These are phyloP conservation scores for Tyria jacobaeae DNA, from an alignment of 2,888 invertebrate species.

Conservation along the genomic window DNA sequence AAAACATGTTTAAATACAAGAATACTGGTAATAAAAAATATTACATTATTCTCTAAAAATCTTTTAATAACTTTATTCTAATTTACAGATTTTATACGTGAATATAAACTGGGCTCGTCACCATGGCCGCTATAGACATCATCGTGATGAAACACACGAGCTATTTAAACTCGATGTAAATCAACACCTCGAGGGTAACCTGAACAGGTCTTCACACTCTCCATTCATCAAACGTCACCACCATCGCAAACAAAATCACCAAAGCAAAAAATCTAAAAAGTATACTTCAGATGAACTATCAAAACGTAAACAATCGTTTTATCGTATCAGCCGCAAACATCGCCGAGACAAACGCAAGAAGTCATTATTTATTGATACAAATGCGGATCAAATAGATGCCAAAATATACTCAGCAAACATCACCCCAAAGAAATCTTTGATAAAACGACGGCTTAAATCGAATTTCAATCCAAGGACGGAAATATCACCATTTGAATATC, in stretches of 20 bases:
- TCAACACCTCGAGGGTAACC: background rate
- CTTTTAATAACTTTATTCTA: too few species aligned
- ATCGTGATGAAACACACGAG: background rate
- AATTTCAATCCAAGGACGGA: background rate
- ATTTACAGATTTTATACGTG: conserved; percentile 12
- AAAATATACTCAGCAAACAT: too few species aligned
- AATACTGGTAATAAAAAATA: too few species aligned
- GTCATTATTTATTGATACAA: too few species aligned
- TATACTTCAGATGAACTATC: background rate
- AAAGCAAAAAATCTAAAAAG: background rate
- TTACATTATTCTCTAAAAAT: too few species aligned
- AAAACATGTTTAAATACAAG: too few species aligned
- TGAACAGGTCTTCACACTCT: background rate
- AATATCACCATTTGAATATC: background rate
- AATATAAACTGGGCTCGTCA: conserved; percentile 1
- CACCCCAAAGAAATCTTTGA: too few species aligned
- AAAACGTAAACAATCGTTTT: background rate
- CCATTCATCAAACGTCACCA: background rate
- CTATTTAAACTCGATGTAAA: background rate
- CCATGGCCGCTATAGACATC: conserved; percentile 4
- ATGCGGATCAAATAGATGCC: too few species aligned
- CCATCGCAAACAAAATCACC: background rate
- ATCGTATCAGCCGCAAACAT: background rate
- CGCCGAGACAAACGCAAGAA: background rate
- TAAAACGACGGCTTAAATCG: background rate